These are phyloP conservation scores for Philaenus spumarius DNA, from an alignment of 1,140 invertebrate genomes.

Conservation along the genomic window DNA sequence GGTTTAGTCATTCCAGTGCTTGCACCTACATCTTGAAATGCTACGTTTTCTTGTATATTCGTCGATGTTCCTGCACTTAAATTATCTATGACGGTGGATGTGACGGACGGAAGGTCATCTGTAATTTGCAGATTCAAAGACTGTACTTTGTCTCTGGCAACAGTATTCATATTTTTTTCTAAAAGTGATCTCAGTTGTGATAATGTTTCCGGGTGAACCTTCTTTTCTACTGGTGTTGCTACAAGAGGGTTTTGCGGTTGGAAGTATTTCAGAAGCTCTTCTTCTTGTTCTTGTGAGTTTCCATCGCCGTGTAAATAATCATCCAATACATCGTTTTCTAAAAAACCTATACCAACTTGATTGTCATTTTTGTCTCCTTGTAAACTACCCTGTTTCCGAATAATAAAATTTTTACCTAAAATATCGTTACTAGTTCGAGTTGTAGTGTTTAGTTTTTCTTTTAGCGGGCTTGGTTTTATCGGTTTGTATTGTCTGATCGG, in stretches of 20 bases:
- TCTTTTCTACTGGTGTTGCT: conserved; percentile 35
- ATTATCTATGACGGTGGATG: too few species aligned
- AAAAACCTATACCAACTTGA: conserved; percentile 11
- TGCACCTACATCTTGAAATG: too few species aligned
- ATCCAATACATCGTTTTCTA: conserved; percentile 64
- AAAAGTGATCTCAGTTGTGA: conserved; percentile 63
- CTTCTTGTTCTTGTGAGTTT: conserved; percentile 72
- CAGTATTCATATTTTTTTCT: conserved; percentile 54
- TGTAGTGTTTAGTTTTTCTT: background rate
- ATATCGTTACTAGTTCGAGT: background rate
- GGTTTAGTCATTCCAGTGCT: too few species aligned
- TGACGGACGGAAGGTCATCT: too few species aligned
- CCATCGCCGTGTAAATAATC: conserved; percentile 66
- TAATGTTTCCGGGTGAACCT: conserved; percentile 45
- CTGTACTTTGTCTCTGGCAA: too few species aligned
- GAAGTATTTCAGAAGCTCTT: conserved; percentile 72
- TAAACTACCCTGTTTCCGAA: conserved; percentile 7
- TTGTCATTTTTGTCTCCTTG: background rate
- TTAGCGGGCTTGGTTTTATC: background rate
- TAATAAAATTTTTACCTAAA: background rate
- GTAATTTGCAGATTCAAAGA: too few species aligned
- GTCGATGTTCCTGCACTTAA: too few species aligned
- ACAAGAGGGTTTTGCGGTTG: conserved; percentile 47
- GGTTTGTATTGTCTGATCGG: background rate
- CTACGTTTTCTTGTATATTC: too few species aligned